Evolutionary conservation across 2,888 invertebrate species (phyloP).

Genomic region (Drosophila recens): DNA sequence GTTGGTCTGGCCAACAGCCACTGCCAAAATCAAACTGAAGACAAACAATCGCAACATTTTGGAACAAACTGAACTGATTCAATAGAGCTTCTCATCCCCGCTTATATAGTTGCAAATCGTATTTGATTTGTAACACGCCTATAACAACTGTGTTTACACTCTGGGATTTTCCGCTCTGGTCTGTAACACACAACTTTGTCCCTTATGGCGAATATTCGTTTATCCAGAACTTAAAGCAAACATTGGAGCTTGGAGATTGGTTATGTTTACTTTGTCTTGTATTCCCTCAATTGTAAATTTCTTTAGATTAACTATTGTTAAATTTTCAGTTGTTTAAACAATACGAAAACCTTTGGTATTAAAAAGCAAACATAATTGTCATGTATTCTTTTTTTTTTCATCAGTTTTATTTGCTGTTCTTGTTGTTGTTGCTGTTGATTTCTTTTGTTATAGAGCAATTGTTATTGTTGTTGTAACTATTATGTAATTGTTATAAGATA

Average conservation of each 20-base stretch:
- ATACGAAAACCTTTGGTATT: not conserved
- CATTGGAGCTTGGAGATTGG: not conserved
- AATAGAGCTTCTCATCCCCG: not conserved
- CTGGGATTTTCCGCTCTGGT: conserved; percentile 6
- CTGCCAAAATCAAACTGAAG: conserved; percentile 17
- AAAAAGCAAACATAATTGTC: conserved; percentile 28
- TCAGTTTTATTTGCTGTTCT: conserved; percentile 64
- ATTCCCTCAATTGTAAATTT: not conserved
- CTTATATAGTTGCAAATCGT: conserved; percentile 25
- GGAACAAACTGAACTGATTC: conserved; percentile 22
- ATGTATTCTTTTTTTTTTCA: conserved; percentile 43
- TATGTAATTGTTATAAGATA: conserved; percentile 70
- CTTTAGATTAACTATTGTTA: not conserved
- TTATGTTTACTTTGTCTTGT: not conserved
- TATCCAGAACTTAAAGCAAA: conserved; percentile 1
- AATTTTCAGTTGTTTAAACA: conserved; percentile 33
- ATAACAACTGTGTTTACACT: conserved; percentile 28
- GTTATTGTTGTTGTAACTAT: conserved; percentile 62
- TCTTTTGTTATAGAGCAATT: conserved; percentile 67
- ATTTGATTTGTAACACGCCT: not conserved
- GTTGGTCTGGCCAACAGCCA: conserved; percentile 26
- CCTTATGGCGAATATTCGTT: not conserved
- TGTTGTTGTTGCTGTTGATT: conserved; percentile 23
- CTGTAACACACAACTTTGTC: not conserved
- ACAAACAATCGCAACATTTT: conserved; percentile 42